phyloP scores from a whole-genome alignment of 1,140 invertebrate genomes.

The Chironomus striatipennis region DNA sequence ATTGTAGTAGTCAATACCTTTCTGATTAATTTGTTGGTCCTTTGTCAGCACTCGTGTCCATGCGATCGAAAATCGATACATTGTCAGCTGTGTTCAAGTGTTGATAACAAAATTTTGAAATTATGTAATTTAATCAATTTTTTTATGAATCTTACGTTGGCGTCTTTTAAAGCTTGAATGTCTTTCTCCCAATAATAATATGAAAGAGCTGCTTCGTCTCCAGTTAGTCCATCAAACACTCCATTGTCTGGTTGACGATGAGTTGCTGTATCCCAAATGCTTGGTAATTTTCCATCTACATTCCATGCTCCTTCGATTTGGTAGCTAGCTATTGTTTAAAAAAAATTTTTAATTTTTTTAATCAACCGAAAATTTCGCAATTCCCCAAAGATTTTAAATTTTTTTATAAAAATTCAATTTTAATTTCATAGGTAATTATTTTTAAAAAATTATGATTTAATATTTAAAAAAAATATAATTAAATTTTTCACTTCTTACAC shows the following conservation, averaged over 20 bases:
- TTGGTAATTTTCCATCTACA: conserved; percentile 35
- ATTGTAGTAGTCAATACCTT: conserved; percentile 34
- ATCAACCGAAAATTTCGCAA: no score
- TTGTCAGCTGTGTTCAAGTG: conserved; percentile 34
- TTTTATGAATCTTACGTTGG: conserved; percentile 49
- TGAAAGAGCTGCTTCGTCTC: conserved; percentile 49
- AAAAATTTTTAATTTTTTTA: no score
- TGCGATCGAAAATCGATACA: conserved; percentile 51
- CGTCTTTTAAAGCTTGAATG: conserved; percentile 42
- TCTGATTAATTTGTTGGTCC: conserved; percentile 35
- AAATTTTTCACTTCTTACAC: no score
- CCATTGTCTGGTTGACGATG: conserved; percentile 42
- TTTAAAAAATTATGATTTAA: no score
- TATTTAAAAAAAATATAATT: no score
- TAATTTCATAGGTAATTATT: no score
- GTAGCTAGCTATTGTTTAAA: no score
- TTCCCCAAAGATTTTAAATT: no score
- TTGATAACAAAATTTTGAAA: no score
- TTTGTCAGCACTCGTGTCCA: conserved; percentile 46
- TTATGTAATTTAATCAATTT: no score
- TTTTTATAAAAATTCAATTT: no score
- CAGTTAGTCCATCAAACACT: conserved; percentile 45
- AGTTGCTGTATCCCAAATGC: conserved; percentile 51
- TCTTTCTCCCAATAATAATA: conserved; percentile 51
- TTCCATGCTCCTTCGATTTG: conserved; percentile 50